phyloP scores from a whole-genome alignment of 2,113 vertebrate species.

The Cichladusa arquata region DNA sequence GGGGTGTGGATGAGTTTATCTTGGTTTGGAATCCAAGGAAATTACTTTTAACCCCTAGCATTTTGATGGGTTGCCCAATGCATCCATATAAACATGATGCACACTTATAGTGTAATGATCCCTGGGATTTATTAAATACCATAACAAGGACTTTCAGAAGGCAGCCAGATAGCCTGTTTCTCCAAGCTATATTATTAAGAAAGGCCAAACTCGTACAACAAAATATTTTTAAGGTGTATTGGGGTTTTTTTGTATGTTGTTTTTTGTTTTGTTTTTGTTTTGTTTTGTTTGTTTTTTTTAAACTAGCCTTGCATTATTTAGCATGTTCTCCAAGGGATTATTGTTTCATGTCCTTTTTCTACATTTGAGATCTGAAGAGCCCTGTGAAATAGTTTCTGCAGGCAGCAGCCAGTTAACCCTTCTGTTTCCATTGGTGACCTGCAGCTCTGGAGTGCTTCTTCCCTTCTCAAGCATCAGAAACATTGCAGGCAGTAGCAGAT shows the following conservation, averaged over 20 bases:
- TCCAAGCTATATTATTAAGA: constrained; percentile 3
- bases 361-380: neutral
- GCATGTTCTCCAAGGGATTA: neutral
- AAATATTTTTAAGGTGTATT: neutral
- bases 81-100: constrained; percentile 26
- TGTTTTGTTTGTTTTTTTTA: neutral
- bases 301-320: neutral
- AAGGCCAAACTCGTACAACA: neutral
- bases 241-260: neutral
- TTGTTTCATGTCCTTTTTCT: neutral
- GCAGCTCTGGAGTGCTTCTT: neutral
- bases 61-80: constrained; percentile 6
- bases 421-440: neutral
- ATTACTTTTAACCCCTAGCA: constrained; percentile 35
- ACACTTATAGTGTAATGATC: constrained; percentile 24
- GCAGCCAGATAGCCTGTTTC: constrained; percentile 1
- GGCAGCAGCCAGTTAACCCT: neutral
- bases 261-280: too few species aligned
- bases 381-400: neutral
- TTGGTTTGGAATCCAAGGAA: constrained; percentile 39
- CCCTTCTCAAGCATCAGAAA: neutral
- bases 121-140: constrained; percentile 32
- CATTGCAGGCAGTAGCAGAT: neutral
- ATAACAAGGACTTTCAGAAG: constrained; percentile 16
- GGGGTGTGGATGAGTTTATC: constrained; percentile 43